Evolutionary conservation across 2,113 vertebrate species (phyloP).

Genomic region (Sus scrofa): DNA sequence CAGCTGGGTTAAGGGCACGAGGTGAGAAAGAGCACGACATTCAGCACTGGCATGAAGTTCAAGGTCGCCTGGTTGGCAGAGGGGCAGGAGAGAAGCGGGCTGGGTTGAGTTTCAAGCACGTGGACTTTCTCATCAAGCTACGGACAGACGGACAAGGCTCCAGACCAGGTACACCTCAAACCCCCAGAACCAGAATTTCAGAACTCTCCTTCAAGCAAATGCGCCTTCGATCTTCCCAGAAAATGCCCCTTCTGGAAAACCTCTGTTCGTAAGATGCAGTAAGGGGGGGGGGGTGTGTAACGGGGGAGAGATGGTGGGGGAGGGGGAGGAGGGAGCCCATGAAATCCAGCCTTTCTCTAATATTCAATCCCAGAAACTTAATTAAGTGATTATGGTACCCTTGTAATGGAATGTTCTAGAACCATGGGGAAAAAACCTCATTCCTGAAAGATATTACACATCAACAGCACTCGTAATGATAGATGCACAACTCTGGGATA

Average conservation of each 20-base stretch:
- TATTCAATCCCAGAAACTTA: background rate
- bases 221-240: background rate
- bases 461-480: conserved; percentile 10
- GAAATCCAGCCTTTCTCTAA: background rate
- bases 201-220: background rate
- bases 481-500: conserved; percentile 30
- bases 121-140: background rate
- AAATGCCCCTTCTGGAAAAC: background rate
- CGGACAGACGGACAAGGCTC: background rate
- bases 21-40: background rate
- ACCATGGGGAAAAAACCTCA: conserved; percentile 5
- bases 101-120: too few relatives aligned
- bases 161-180: too few relatives aligned
- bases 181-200: background rate
- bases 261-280: background rate
- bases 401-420: conserved; percentile 42
- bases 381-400: background rate
- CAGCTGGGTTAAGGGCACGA: background rate
- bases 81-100: too few relatives aligned
- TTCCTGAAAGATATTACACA: conserved; percentile 33
- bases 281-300: background rate
- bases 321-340: background rate
- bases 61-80: background rate
- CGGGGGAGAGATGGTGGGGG: rapidly evolving
- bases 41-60: background rate